A percentile compares a stretch with the other conserved stretches of the same genome.
Conservation (phyloP, 2,888 invertebrate species). For the Amiota communis region DNA sequence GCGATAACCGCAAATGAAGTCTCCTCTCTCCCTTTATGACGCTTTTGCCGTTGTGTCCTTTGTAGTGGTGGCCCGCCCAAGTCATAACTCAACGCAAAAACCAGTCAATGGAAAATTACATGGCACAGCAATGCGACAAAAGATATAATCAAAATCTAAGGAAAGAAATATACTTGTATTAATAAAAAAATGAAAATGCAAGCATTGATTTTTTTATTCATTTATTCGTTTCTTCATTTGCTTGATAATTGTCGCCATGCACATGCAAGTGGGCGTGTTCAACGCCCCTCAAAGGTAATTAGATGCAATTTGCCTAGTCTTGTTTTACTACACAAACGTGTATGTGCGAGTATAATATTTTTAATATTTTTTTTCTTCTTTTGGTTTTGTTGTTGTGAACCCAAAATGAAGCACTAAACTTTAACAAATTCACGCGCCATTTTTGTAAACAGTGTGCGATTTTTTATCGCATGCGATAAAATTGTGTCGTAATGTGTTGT, state of each 20-base stretch:
- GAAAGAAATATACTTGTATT: constrained; percentile 14
- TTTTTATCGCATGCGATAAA: constrained; percentile 25
- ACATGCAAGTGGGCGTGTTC: constrained; percentile 27
- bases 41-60: background rate
- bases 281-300: constrained; percentile 21
- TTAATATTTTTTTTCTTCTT: constrained; percentile 38
- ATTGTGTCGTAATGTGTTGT: constrained; percentile 2
- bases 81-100: constrained; percentile 44
- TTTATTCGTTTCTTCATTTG: constrained; percentile 1
- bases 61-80: background rate
- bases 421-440: constrained; percentile 70
- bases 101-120: constrained; percentile 64
- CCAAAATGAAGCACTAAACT: constrained; percentile 70
- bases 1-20: constrained; percentile 16
- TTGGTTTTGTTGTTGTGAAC: constrained; percentile 28
- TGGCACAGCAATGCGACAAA: constrained; percentile 56
- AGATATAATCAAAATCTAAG: constrained; percentile 57
- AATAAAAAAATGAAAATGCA: background rate
- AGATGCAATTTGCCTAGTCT: constrained; percentile 43
- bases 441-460: background rate
- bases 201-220: background rate
- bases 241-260: constrained; percentile 23
- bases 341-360: background rate
- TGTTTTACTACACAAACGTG: constrained; percentile 36
- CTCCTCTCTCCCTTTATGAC: background rate